phyloP scores from a whole-genome alignment of 2,888 invertebrate genomes.

The Dasypogon diadema region DNA sequence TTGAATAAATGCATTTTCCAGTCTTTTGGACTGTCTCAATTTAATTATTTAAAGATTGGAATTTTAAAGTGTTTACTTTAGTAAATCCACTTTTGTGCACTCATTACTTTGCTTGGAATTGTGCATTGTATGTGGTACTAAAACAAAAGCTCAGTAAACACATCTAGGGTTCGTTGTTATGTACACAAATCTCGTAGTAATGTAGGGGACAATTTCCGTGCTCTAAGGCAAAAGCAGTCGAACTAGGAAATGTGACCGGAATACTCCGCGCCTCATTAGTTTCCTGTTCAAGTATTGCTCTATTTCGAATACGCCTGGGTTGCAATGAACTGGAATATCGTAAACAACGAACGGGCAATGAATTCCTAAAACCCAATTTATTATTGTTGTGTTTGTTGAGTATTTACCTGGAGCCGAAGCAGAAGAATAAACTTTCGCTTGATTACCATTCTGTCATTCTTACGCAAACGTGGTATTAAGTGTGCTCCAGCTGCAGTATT shows the following conservation, averaged over 20 bases:
- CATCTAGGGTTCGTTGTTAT: background rate
- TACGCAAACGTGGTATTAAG: too few relatives aligned
- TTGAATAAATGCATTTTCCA: too few relatives aligned
- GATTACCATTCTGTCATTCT: too few relatives aligned
- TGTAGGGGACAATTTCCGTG: constrained; percentile 38
- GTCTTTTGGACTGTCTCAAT: too few relatives aligned
- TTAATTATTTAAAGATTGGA: too few relatives aligned
- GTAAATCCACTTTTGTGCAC: too few relatives aligned
- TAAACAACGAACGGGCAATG: constrained; percentile 50
- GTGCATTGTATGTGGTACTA: background rate
- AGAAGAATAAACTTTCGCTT: constrained; percentile 45
- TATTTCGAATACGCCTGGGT: background rate
- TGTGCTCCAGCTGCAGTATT: background rate
- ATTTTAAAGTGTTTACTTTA: too few relatives aligned
- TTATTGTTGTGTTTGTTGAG: constrained; percentile 31
- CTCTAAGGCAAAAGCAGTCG: constrained; percentile 33
- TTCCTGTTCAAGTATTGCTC: constrained; percentile 18
- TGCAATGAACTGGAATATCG: constrained; percentile 50
- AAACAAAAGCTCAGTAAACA: constrained; percentile 11
- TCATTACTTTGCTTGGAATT: too few relatives aligned
- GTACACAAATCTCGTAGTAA: background rate
- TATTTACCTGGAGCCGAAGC: constrained; percentile 33
- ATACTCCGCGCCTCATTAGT: constrained; percentile 50
- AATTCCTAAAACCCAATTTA: constrained; percentile 49
- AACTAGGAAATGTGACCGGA: constrained; percentile 43